Evolutionary conservation across 92 coral and sea anemone genomes (phyloP).

Genomic region (Palythoa caribaeorum): DNA sequence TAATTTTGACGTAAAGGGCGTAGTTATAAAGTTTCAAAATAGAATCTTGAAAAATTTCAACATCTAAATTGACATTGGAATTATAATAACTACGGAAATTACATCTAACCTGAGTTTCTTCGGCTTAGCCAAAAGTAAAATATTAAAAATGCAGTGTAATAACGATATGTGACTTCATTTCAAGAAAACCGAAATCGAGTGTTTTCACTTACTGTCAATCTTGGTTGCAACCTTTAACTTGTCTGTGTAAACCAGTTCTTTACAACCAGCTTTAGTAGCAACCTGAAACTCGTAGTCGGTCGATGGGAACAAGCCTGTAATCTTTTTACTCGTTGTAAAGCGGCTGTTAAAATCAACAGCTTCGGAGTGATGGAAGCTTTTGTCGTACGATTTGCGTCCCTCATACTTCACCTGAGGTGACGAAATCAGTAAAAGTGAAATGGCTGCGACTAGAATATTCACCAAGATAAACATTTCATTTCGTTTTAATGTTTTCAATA

Average conservation of each 20-base stretch:
- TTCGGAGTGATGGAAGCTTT: too few species aligned
- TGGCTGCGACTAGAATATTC: background rate
- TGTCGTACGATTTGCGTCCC: constrained; percentile 5
- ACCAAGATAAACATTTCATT: background rate
- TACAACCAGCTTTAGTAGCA: constrained; percentile 28
- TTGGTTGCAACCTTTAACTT: background rate
- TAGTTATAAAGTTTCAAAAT: too few species aligned
- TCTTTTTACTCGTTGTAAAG: background rate
- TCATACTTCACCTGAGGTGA: background rate
- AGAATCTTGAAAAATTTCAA: too few species aligned
- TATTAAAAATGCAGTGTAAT: too few species aligned
- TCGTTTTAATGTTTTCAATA: too few species aligned
- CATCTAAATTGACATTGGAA: too few species aligned
- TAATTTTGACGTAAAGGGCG: too few species aligned
- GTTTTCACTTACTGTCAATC: constrained; percentile 3
- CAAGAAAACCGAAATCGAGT: background rate
- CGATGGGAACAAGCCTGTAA: background rate
- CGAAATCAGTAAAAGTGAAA: background rate
- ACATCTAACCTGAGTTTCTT: too few species aligned
- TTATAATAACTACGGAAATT: too few species aligned
- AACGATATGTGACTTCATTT: too few species aligned
- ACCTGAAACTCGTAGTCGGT: constrained; percentile 21
- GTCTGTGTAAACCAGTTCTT: background rate
- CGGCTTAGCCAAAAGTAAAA: too few species aligned
- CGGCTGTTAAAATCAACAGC: too few species aligned